phyloP scores from a whole-genome alignment of 2,888 invertebrate species.

The Coleophora deauratella region DNA sequence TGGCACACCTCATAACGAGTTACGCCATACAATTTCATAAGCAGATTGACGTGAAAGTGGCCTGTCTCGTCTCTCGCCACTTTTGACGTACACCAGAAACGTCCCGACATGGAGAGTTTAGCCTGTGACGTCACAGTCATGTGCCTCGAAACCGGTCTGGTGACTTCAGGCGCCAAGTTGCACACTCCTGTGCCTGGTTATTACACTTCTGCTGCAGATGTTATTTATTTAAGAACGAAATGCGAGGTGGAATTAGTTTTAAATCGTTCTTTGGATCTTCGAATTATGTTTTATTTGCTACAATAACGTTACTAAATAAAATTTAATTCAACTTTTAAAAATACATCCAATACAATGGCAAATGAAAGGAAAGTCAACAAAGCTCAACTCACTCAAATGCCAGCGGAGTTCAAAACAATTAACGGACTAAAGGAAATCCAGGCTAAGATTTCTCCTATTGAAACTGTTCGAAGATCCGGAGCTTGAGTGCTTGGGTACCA shows the following conservation, averaged over 20 bases:
- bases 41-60: constrained; percentile 8
- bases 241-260: not conserved
- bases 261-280: too few relatives aligned
- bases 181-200: too few relatives aligned
- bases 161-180: constrained; percentile 2
- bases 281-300: not conserved
- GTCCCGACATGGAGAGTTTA: not conserved
- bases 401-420: constrained; percentile 26
- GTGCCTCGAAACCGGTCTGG: constrained; percentile 5
- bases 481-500: constrained; percentile 11
- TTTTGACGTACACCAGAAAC: constrained; percentile 1
- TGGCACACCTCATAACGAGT: constrained; percentile 4
- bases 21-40: constrained; percentile 5
- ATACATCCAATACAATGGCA: not conserved
- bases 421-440: constrained; percentile 16
- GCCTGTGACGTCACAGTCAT: constrained; percentile 8
- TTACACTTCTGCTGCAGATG: not conserved
- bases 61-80: constrained; percentile 4
- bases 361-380: not conserved
- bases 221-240: not conserved
- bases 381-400: not conserved
- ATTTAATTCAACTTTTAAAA: too few relatives aligned
- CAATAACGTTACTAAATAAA: too few relatives aligned
- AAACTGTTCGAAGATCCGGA: constrained; percentile 31
- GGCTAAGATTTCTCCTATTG: constrained; percentile 34